phyloP scores from a whole-genome alignment of 2,113 vertebrate species.

The Xenus cinereus region DNA sequence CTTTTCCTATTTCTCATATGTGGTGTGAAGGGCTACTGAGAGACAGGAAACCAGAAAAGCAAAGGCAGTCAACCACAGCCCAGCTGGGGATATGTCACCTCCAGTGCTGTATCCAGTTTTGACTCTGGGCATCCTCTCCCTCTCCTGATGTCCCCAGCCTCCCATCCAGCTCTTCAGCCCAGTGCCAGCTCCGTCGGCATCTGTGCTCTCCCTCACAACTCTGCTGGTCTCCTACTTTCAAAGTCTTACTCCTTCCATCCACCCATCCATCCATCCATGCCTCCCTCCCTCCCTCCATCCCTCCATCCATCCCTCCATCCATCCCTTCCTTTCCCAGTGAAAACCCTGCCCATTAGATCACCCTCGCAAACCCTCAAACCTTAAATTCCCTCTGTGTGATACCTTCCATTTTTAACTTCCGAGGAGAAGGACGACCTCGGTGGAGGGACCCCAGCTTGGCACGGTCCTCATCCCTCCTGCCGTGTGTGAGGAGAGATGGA shows the following conservation, averaged over 20 bases:
- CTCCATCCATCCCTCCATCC: too few species aligned
- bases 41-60: not conserved
- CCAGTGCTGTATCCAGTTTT: not conserved
- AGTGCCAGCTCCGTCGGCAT: not conserved
- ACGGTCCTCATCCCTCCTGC: not conserved
- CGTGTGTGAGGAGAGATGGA: not conserved
- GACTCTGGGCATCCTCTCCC: not conserved
- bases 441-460: not conserved
- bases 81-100: not conserved
- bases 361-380: not conserved
- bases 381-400: not conserved
- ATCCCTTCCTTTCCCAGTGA: not conserved
- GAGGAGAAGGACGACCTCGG: not conserved
- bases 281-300: too few species aligned
- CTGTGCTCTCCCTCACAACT: accelerated
- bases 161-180: not conserved
- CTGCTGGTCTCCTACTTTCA: not conserved
- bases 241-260: too few species aligned
- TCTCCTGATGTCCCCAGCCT: not conserved
- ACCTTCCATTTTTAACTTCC: not conserved
- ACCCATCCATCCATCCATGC: too few species aligned
- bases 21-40: not conserved
- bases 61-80: not conserved
- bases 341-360: not conserved
- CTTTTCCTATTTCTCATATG: not conserved